Percentiles rank a stretch among this genome's conserved stretches.
Evolutionary conservation across 2,888 invertebrate genomes (phyloP).

Genomic region (Hartigia nigra): DNA sequence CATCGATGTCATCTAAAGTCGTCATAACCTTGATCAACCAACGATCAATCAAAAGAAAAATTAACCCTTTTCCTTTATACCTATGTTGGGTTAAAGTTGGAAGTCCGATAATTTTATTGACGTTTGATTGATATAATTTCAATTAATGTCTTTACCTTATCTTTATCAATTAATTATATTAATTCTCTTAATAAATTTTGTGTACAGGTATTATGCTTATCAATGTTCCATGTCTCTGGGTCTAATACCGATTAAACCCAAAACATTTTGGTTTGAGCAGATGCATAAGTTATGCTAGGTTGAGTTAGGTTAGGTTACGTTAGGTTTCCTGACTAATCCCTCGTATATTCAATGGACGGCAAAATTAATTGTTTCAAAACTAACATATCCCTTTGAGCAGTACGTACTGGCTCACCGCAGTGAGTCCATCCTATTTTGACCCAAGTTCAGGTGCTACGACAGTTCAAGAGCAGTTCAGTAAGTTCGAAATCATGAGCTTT

Average conservation of each 20-base stretch:
- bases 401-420: neutral
- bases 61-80: neutral
- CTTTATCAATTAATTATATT: neutral
- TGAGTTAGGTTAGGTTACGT: neutral
- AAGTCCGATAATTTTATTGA: neutral
- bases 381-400: neutral
- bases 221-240: no score
- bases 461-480: neutral
- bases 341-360: neutral
- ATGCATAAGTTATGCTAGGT: neutral
- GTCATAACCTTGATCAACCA: neutral
- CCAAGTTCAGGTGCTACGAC: neutral
- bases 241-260: neutral
- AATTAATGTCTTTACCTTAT: neutral
- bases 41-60: neutral
- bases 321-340: neutral
- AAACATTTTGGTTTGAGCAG: neutral
- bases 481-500: neutral
- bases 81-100: neutral
- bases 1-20: neutral
- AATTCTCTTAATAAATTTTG: neutral
- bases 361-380: neutral
- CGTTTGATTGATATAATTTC: neutral
- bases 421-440: neutral
- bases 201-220: neutral